A percentile compares a stretch with the other conserved stretches of the same genome.
phyloP scores from a whole-genome alignment of 2,888 invertebrate species.

The Teleogryllus oceanicus region DNA sequence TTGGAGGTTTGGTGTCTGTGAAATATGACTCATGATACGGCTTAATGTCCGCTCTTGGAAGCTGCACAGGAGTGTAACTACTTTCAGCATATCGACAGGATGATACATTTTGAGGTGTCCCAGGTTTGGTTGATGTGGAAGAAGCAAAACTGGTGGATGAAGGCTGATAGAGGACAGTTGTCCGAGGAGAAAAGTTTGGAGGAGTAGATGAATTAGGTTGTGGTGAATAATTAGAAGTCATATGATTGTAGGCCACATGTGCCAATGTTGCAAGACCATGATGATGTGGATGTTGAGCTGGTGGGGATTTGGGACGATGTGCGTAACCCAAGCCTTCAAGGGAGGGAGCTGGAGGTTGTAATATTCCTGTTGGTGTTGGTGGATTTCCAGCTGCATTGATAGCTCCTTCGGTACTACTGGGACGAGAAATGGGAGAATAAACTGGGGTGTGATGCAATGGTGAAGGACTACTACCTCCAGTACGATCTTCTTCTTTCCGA shows the following conservation, averaged over 20 bases:
- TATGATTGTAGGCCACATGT: conserved; percentile 43
- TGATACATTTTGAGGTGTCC: background rate
- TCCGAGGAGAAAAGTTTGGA: conserved; percentile 44
- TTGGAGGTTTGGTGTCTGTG: conserved; percentile 57
- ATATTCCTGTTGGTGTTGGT: conserved; percentile 29
- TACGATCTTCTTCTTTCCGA: conserved; percentile 30
- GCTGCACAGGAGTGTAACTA: conserved; percentile 54
- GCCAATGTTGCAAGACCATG: conserved; percentile 46
- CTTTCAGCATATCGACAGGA: conserved; percentile 35
- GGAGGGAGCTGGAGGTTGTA: conserved; percentile 27
- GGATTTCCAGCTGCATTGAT: conserved; percentile 27
- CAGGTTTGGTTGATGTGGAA: conserved; percentile 24
- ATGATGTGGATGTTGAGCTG: conserved; percentile 41
- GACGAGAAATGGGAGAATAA: conserved; percentile 50
- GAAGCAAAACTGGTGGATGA: conserved; percentile 28
- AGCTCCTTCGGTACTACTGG: conserved; percentile 45
- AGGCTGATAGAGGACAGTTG: conserved; percentile 46
- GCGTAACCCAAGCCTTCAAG: conserved; percentile 41
- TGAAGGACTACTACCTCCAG: conserved; percentile 35
- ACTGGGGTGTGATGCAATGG: conserved; percentile 42
- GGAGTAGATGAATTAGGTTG: conserved; percentile 22
- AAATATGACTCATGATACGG: conserved; percentile 70
- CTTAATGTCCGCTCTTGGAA: conserved; percentile 68
- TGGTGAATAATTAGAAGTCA: conserved; percentile 28
- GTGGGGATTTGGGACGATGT: conserved; percentile 39